Conservation (phyloP, 2,888 invertebrate species). For the Caenorhabditis doughertyi region DNA sequence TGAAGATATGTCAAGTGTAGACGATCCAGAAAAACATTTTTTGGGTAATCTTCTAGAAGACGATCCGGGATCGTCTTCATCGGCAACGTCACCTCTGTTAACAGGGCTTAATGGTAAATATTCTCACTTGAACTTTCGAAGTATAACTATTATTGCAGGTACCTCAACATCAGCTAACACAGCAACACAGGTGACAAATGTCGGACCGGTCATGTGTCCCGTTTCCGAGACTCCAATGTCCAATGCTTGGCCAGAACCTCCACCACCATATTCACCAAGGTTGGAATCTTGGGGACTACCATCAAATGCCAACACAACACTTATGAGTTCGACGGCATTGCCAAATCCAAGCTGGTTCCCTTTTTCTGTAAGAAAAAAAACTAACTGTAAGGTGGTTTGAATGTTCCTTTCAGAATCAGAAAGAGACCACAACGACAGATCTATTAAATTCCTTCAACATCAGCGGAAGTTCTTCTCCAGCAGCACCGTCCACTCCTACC, state of each 20-base stretch:
- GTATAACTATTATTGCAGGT: conserved; percentile 12
- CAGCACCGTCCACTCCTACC: conserved; percentile 15
- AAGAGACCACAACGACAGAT: conserved; percentile 41
- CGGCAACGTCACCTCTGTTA: neutral
- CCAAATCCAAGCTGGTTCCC: conserved; percentile 33
- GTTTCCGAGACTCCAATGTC: conserved; percentile 6
- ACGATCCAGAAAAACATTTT: conserved; percentile 75
- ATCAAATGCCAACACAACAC: conserved; percentile 25
- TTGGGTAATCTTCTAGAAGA: conserved; percentile 75
- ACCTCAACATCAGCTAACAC: conserved; percentile 13
- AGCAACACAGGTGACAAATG: conserved; percentile 15
- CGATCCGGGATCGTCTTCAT: conserved; percentile 53
- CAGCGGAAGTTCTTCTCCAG: conserved; percentile 9
- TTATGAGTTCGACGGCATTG: conserved; percentile 1
- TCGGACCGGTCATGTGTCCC: conserved; percentile 38
- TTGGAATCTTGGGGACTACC: conserved; percentile 17
- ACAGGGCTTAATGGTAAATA: conserved; percentile 33
- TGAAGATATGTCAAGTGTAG: conserved; percentile 65
- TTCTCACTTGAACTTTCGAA: neutral
- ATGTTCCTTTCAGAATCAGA: conserved; percentile 21
- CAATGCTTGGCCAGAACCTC: conserved; percentile 71
- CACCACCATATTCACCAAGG: conserved; percentile 69
- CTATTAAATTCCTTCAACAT: conserved; percentile 20
- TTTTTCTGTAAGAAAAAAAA: neutral
- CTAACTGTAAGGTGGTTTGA: neutral